Conservation (phyloP, 2,888 invertebrate genomes). For the Plebejus melissa region DNA sequence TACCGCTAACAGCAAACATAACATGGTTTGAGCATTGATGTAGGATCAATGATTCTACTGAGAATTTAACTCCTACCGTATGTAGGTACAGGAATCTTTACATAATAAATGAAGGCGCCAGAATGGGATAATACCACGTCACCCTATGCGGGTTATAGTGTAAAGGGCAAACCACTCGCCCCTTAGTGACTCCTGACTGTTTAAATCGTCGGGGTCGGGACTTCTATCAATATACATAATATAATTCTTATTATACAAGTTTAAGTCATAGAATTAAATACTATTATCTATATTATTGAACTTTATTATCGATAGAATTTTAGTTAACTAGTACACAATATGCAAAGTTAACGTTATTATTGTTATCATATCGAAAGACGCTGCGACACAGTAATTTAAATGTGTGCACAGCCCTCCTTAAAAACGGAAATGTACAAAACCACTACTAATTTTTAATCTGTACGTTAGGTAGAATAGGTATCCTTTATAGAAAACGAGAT, state of each 20-base stretch:
- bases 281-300: conserved; percentile 18
- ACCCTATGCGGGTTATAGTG: not conserved
- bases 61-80: not conserved
- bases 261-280: conserved; percentile 5
- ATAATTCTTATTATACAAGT: conserved; percentile 15
- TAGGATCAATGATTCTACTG: not conserved
- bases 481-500: not conserved
- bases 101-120: not conserved
- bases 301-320: conserved; percentile 15
- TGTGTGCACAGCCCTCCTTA: not conserved
- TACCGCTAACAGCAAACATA: not conserved
- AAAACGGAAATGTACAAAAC: not conserved
- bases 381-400: not conserved
- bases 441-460: not conserved
- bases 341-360: not conserved
- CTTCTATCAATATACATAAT: not conserved
- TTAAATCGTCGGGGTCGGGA: conserved; percentile 8
- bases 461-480: not conserved
- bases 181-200: not conserved
- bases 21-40: not conserved
- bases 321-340: not conserved
- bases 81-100: not conserved
- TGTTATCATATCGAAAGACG: not conserved
- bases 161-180: not conserved
- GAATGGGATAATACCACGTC: not conserved